phyloP scores from a whole-genome alignment of 2,888 invertebrate species.

The Mellilla xanthometata region DNA sequence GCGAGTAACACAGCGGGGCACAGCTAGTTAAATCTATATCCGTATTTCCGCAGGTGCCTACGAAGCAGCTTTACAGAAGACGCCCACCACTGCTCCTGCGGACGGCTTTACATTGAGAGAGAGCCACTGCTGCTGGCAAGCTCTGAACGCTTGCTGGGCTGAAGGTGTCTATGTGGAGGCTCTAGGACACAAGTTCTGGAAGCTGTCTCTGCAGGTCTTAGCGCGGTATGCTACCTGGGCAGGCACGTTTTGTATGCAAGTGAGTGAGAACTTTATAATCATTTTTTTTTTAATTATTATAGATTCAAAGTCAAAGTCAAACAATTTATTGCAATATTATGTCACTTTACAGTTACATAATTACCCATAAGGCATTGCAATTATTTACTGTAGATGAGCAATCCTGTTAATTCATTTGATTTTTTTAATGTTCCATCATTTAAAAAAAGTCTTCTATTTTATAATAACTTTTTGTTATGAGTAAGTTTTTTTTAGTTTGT shows the following conservation, averaged over 20 bases:
- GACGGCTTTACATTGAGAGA: conserved; percentile 73
- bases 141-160: conserved; percentile 86
- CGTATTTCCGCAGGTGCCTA: conserved; percentile 57
- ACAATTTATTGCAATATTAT: too few species aligned
- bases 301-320: too few species aligned
- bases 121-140: conserved; percentile 74
- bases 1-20: not conserved
- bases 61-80: conserved; percentile 60
- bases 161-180: conserved; percentile 90
- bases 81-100: conserved; percentile 50
- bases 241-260: conserved; percentile 66
- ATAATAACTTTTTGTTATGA: too few species aligned
- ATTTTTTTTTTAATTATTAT: too few species aligned
- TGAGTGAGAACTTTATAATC: conserved; percentile 29
- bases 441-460: too few species aligned
- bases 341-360: too few species aligned
- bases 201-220: conserved; percentile 91
- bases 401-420: too few species aligned
- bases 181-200: conserved; percentile 93
- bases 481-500: too few species aligned
- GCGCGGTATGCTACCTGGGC: conserved; percentile 91
- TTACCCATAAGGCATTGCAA: too few species aligned
- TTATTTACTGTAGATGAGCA: too few species aligned
- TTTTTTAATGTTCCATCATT: too few species aligned
- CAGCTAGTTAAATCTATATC: too few species aligned